Base-by-base conservation (phyloP, 2,113 vertebrate genomes). In the Cyanoramphus novaezelandiae region DNA sequence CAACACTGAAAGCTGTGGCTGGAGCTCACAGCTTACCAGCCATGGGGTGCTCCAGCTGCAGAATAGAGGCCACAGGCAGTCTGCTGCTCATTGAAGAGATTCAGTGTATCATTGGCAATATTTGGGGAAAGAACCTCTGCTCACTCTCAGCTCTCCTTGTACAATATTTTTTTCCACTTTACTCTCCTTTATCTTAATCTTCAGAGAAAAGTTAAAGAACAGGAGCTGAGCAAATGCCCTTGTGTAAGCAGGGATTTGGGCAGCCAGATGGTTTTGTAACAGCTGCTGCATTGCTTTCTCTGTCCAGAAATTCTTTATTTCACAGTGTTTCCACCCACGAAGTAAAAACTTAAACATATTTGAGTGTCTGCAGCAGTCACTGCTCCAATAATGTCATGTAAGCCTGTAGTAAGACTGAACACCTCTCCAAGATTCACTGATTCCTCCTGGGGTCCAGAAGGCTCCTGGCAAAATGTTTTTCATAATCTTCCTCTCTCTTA, bases 371-470 rank as follows among this genome's bases (percentile, higher is more conserved):
- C 62, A 64, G 24, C 25, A 64, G 37, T 46, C 28, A 57, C 44
- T 74, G 37, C 31, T 91, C 28, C 0, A 5, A 12, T 0, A 63
- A 13, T 17, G 33, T 21, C 0, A 0, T 50, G 27, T 35, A 68
- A 86, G 23, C 33, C 17, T 13, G 27, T 29, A 49, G 9, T 0
- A 0, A 81, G 59, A 9, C 68, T 82, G 67, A 93, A 43, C 3
- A 10, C 62, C 6, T 62, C 35, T 25, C 21, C 19, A 41, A 5
- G 46, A 59, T 57, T 83, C 83, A 41, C 35, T 31, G 44, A 43
- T 53, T 79, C 52, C 39, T 90, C 20, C 57, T 72, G 63, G 17
- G 7, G 21, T 72, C 49, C 84, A 82, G 46, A 77, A 91, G 17
- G 13, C 35, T 65, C 39, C 65, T 90, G 29, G 29, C 13, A 79